Percentiles rank a stretch among this genome's conserved stretches.
phyloP scores from a whole-genome alignment of 2,113 vertebrate species.

The Pterocles burchelli region DNA sequence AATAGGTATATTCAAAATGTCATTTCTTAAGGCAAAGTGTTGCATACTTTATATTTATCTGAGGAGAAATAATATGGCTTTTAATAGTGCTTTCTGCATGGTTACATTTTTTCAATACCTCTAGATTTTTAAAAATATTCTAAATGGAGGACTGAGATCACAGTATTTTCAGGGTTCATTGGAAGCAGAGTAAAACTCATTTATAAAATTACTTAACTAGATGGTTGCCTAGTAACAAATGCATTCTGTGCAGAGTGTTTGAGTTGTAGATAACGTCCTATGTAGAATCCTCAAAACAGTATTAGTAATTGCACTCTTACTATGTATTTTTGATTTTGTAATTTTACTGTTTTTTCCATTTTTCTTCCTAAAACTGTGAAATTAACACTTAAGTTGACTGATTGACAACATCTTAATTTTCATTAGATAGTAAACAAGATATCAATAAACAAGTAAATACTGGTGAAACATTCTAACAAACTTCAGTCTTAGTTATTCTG shows the following conservation, averaged over 20 bases:
- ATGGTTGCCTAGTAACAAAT: slow-evolving; percentile 73
- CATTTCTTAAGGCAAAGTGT: neutral
- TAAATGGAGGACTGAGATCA: slow-evolving; percentile 45
- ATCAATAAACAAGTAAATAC: neutral
- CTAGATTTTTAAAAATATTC: slow-evolving; percentile 34
- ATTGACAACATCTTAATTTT: neutral
- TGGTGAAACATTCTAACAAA: neutral
- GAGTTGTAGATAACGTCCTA: slow-evolving; percentile 39
- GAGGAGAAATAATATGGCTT: slow-evolving; percentile 8
- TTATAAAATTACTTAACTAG: slow-evolving; percentile 64
- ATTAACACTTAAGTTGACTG: neutral
- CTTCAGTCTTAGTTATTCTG: neutral
- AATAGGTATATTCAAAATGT: neutral
- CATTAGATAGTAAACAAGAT: neutral
- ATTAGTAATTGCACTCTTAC: slow-evolving; percentile 44
- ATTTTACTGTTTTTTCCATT: neutral
- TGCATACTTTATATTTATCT: neutral
- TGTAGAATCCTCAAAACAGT: slow-evolving; percentile 21
- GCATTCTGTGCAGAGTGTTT: slow-evolving; percentile 30
- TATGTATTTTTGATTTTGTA: neutral
- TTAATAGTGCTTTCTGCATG: slow-evolving; percentile 1
- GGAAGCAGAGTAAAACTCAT: slow-evolving; percentile 59
- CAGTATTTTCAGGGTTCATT: slow-evolving; percentile 65
- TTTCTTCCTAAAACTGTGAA: neutral
- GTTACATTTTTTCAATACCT: slow-evolving; percentile 1